phyloP scores from a whole-genome alignment of 2,888 invertebrate species.

The Sympetrum striolatum region DNA sequence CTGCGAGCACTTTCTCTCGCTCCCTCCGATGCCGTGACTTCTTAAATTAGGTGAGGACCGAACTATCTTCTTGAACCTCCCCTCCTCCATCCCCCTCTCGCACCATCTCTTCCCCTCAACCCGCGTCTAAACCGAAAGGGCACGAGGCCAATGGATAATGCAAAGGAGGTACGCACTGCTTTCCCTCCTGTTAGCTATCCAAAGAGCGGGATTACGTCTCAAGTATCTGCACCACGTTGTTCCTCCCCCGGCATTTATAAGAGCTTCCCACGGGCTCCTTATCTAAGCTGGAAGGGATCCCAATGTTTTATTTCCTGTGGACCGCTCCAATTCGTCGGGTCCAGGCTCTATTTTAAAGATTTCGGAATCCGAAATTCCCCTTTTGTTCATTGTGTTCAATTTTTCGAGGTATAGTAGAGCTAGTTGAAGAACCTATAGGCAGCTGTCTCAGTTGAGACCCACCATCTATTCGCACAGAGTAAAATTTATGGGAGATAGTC shows the following conservation, averaged over 20 bases:
- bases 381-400: too few relatives aligned
- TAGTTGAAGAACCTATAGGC: too few relatives aligned
- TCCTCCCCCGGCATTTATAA: background rate
- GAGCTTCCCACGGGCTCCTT: background rate
- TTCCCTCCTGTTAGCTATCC: background rate
- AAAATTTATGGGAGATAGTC: too few relatives aligned
- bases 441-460: too few relatives aligned
- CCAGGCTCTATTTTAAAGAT: too few relatives aligned
- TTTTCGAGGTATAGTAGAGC: too few relatives aligned
- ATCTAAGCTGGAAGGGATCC: too few relatives aligned
- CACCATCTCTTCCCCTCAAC: background rate
- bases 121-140: background rate
- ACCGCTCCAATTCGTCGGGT: too few relatives aligned
- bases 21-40: background rate
- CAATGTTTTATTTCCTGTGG: too few relatives aligned
- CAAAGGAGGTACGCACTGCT: slow-evolving; percentile 1
- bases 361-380: too few relatives aligned
- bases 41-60: slow-evolving; percentile 37
- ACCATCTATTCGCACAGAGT: too few relatives aligned
- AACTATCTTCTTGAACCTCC: background rate
- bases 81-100: background rate
- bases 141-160: slow-evolving; percentile 26
- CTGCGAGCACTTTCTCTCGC: background rate
- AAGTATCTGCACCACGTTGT: background rate
- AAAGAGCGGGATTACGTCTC: slow-evolving; percentile 19